Conservation (phyloP, 2,888 invertebrate genomes). For the Acronicta psi region DNA sequence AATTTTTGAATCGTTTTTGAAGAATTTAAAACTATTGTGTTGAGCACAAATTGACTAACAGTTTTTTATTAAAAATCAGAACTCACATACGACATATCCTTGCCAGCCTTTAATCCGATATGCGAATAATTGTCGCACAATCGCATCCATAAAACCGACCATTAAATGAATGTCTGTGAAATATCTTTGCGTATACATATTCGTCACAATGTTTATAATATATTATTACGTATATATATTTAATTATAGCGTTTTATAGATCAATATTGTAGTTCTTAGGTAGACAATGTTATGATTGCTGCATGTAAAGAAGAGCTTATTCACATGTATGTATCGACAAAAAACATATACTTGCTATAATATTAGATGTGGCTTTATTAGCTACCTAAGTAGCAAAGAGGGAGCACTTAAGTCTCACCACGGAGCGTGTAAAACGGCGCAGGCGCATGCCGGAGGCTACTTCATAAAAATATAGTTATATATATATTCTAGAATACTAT, state of each 20-base stretch:
- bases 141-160: constrained; percentile 27
- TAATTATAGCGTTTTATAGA: constrained; percentile 63
- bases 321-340: constrained; percentile 14
- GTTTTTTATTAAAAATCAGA: constrained; percentile 23
- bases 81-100: constrained; percentile 33
- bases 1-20: constrained; percentile 27
- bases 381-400: background rate
- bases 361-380: constrained; percentile 14
- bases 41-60: constrained; percentile 38
- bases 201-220: constrained; percentile 59
- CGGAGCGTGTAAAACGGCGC: constrained; percentile 1
- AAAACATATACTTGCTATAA: constrained; percentile 29
- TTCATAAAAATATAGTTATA: constrained; percentile 44
- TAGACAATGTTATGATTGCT: constrained; percentile 55
- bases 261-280: constrained; percentile 53
- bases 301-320: constrained; percentile 39
- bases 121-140: constrained; percentile 12
- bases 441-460: constrained; percentile 27
- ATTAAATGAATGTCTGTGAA: constrained; percentile 37
- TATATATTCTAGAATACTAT: constrained; percentile 57
- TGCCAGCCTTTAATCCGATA: constrained; percentile 11
- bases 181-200: constrained; percentile 42
- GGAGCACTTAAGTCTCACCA: background rate
- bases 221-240: constrained; percentile 59
- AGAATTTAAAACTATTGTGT: constrained; percentile 46